phyloP scores from a whole-genome alignment of 2,888 invertebrate genomes.

The Crepidodera aurea region DNA sequence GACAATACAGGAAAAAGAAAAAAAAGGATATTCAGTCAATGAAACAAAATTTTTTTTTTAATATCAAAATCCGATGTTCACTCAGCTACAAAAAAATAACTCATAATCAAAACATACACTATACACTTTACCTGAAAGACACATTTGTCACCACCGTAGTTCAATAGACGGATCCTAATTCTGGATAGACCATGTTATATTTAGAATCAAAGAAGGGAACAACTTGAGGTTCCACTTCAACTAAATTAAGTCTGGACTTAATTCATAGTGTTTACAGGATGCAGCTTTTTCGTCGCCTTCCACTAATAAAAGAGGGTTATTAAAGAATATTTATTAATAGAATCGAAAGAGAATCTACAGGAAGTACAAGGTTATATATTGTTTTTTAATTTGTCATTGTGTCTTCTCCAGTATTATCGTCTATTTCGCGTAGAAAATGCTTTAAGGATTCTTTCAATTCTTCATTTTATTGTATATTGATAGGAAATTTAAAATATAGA shows the following conservation, averaged over 20 bases:
- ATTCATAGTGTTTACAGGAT: conserved; percentile 22
- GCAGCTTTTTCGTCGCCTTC: conserved; percentile 21
- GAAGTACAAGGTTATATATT: conserved; percentile 8
- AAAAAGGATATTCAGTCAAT: too few relatives aligned
- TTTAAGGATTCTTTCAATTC: too few relatives aligned
- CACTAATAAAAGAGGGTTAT: conserved; percentile 20
- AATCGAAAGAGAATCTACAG: neutral
- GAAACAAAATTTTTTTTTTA: too few relatives aligned
- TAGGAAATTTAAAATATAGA: too few relatives aligned
- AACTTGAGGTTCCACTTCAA: conserved; percentile 27
- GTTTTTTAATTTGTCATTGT: conserved; percentile 16
- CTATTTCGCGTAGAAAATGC: too few relatives aligned
- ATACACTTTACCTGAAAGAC: neutral
- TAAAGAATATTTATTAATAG: conserved; percentile 21
- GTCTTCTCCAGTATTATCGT: too few relatives aligned
- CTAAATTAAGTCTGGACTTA: conserved; percentile 26
- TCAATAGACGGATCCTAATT: conserved; percentile 23
- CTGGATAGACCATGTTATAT: conserved; percentile 15
- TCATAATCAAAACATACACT: too few relatives aligned
- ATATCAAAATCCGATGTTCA: too few relatives aligned
- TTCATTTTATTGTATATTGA: too few relatives aligned
- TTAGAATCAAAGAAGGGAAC: conserved; percentile 26
- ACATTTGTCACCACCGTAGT: conserved; percentile 19
- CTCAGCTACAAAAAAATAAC: too few relatives aligned
- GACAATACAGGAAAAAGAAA: too few relatives aligned